Conservation (phyloP, 1,140 invertebrate genomes). For the Sminthurides bifidus region DNA sequence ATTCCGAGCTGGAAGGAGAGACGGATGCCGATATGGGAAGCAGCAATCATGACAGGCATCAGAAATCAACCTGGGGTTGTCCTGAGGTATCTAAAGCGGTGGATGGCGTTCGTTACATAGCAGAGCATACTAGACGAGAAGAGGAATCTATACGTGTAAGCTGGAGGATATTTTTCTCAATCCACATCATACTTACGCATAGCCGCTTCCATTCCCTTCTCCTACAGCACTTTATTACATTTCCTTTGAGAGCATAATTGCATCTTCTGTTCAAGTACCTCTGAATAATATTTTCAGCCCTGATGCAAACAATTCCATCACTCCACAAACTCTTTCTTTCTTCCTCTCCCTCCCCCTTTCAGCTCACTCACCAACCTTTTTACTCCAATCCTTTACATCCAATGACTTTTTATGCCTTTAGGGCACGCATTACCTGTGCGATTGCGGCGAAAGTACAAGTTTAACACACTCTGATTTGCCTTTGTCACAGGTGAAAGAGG, state of each 20-base stretch:
- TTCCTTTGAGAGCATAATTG: neutral
- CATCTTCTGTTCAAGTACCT: neutral
- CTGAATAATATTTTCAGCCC: neutral
- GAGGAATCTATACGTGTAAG: slow-evolving; percentile 80
- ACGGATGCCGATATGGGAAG: slow-evolving; percentile 17
- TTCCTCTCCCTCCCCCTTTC: no score
- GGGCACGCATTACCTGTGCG: neutral
- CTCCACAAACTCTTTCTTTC: no score
- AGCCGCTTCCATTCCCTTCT: neutral
- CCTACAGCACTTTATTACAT: neutral
- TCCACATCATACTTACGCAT: neutral
- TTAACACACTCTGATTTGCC: neutral
- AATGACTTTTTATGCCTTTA: neutral
- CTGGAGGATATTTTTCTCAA: neutral
- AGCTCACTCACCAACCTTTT: no score
- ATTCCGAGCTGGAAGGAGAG: slow-evolving; percentile 26
- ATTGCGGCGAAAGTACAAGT: neutral
- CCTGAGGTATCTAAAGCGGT: slow-evolving; percentile 86
- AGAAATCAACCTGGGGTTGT: slow-evolving; percentile 49
- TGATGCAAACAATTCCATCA: no score
- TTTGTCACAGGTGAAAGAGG: slow-evolving; percentile 63
- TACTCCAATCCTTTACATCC: neutral
- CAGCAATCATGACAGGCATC: slow-evolving; percentile 24
- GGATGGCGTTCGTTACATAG: slow-evolving; percentile 81
- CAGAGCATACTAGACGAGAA: slow-evolving; percentile 81